Conservation (phyloP, 2,888 invertebrate genomes). For the Acleris emargana region DNA sequence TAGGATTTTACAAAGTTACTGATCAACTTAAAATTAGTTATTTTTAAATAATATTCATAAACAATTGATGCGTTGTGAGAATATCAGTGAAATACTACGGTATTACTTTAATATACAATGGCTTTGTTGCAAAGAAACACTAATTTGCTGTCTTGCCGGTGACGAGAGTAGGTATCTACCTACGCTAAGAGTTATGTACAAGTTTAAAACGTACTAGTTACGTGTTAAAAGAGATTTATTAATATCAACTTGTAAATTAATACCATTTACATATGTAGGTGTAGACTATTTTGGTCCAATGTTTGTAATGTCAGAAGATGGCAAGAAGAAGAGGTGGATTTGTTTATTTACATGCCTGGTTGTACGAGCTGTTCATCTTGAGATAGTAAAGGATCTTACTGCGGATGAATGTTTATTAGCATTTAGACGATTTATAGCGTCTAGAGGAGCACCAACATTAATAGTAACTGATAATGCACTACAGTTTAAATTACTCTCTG, state of each 20-base stretch:
- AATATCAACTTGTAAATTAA: constrained; percentile 5
- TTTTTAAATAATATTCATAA: no score
- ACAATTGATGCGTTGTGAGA: no score
- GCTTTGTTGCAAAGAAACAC: no score
- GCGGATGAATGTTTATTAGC: constrained; percentile 37
- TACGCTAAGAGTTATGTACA: no score
- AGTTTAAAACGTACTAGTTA: constrained; percentile 15
- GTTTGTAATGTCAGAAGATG: not conserved
- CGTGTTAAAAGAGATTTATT: constrained; percentile 4
- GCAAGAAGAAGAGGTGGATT: constrained; percentile 37
- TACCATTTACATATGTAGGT: not conserved
- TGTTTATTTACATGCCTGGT: no score
- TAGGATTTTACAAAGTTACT: no score
- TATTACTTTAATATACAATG: no score
- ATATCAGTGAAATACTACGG: no score
- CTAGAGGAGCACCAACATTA: not conserved
- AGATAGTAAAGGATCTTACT: constrained; percentile 32
- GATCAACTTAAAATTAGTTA: no score
- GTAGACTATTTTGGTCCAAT: constrained; percentile 24
- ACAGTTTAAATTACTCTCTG: not conserved
- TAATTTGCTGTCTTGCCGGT: no score
- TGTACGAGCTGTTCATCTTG: constrained; percentile 35
- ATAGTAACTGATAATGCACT: constrained; percentile 5
- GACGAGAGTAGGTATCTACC: no score
- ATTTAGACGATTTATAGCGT: constrained; percentile 5